Evolutionary conservation across 2,797 vertebrate genomes (phyloP), one percentile per base, ranked within the genome.

Genomic region (Nasua narica): DNA sequence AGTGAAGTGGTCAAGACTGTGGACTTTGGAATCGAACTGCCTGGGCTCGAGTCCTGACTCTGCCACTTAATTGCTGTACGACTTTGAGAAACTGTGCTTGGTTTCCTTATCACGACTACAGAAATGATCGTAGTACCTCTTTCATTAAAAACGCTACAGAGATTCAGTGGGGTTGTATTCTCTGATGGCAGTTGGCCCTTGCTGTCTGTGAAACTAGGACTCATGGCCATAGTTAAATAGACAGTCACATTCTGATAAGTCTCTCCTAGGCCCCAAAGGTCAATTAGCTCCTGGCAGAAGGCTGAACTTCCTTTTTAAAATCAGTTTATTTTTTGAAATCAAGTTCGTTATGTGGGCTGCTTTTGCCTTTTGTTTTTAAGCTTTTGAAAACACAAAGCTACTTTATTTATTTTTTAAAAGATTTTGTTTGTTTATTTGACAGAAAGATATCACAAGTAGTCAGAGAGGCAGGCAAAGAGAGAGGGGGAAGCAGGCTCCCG

Each of bases 261-360:
- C 25, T 62, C 37, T 84, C 29, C 1, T 67, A 27, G 35, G 1
- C 32, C 23, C 58, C 74, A 37, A 56, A 43, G n/a, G 69, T 54
- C 29, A 69, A 10, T 87, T 91, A 78, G 13, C 56, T 43, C 70
- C 74, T 84, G 84, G 12, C 29, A 35, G 23, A 92, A 76, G 23
- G n/a, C 4, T 37, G 46, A 19, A 81, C 27, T n/a, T 92, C 56
- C 7, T 62, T 86, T 84, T 83, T 7, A 69, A 74, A 94, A 29
- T 40, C 69, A 50, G n/a, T 76, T 83, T 70, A 32, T 76, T 94
- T 95, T 94, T 58, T 95, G 7, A 93, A 89, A 37, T 83, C 83
- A n/a, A n/a, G 7, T 81, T 78, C 84, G 23, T 83, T 79, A 50
- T 48, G 27, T 19, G 43, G 48, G 52, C 43, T 56, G 7, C 40